These are phyloP conservation scores for Tragelaphus eurycerus DNA, from an alignment of 2,797 vertebrate species.

Conservation along the genomic window DNA sequence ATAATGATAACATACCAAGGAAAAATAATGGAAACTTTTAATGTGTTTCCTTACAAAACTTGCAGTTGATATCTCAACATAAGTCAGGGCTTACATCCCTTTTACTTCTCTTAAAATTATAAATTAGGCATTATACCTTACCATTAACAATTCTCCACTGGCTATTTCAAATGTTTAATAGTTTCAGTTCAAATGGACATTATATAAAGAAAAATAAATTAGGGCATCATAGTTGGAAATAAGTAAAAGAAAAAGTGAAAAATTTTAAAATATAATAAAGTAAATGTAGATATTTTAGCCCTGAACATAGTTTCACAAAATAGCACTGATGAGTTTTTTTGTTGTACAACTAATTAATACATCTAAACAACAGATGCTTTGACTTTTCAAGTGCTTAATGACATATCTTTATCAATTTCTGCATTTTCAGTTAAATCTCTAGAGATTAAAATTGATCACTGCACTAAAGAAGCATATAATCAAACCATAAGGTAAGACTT, in stretches of 20 bases:
- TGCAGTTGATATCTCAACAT: background rate
- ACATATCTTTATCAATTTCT: slow-evolving; percentile 47
- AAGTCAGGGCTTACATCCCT: background rate
- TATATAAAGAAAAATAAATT: slow-evolving; percentile 8
- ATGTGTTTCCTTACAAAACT: background rate
- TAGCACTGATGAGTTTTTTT: background rate
- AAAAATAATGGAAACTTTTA: background rate
- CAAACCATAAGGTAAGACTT: slow-evolving; percentile 48
- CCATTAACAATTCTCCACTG: background rate
- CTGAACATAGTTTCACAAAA: background rate
- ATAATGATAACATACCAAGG: background rate
- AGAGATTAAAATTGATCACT: slow-evolving; percentile 52
- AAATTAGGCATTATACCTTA: background rate
- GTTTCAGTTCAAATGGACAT: background rate
- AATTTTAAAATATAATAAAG: background rate
- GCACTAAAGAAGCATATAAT: slow-evolving; percentile 26
- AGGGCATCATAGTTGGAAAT: background rate
- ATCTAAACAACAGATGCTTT: slow-evolving; percentile 49
- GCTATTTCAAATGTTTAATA: background rate
- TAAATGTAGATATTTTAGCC: background rate
- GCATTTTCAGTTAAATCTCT: slow-evolving; percentile 52
- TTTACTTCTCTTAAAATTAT: background rate
- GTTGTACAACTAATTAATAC: slow-evolving; percentile 20
- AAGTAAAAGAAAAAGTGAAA: background rate
- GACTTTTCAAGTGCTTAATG: slow-evolving; percentile 14